Conservation (phyloP, 1,140 invertebrate species). For the Drosophila sp. region DNA sequence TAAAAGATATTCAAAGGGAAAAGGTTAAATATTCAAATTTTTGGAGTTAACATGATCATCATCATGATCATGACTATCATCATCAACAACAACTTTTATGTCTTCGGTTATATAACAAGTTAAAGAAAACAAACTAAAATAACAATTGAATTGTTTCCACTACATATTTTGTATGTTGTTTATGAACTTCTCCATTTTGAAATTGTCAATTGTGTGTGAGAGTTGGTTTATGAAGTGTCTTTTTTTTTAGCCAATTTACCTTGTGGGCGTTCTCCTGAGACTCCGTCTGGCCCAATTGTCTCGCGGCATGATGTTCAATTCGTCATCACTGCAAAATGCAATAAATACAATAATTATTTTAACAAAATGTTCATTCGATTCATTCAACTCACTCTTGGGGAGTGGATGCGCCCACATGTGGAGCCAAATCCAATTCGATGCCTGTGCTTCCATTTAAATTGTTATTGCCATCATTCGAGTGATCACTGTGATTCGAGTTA, state of each 20-base stretch:
- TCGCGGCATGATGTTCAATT: constrained; percentile 85
- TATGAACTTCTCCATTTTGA: constrained; percentile 16
- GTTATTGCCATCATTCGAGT: constrained; percentile 72
- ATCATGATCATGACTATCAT: neutral
- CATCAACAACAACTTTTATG: constrained; percentile 14
- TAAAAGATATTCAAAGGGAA: constrained; percentile 33
- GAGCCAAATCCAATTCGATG: constrained; percentile 79
- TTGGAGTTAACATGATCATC: constrained; percentile 10
- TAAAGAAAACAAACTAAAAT: neutral
- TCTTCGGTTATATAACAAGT: constrained; percentile 29
- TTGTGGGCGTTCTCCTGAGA: constrained; percentile 88
- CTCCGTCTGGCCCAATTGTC: constrained; percentile 91
- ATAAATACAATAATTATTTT: constrained; percentile 23
- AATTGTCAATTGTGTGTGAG: constrained; percentile 16
- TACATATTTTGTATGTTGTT: neutral
- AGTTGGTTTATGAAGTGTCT: neutral
- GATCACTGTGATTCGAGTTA: constrained; percentile 54
- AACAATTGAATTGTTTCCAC: constrained; percentile 7
- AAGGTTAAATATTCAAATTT: constrained; percentile 76
- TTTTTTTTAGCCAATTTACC: constrained; percentile 83
- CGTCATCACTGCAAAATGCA: constrained; percentile 68
- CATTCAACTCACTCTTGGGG: constrained; percentile 65
- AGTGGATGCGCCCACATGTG: constrained; percentile 69
- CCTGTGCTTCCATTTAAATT: constrained; percentile 69
- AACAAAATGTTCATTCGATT: neutral